phyloP scores from a whole-genome alignment of 2,888 invertebrate species.

The Trichopoda pennipes region DNA sequence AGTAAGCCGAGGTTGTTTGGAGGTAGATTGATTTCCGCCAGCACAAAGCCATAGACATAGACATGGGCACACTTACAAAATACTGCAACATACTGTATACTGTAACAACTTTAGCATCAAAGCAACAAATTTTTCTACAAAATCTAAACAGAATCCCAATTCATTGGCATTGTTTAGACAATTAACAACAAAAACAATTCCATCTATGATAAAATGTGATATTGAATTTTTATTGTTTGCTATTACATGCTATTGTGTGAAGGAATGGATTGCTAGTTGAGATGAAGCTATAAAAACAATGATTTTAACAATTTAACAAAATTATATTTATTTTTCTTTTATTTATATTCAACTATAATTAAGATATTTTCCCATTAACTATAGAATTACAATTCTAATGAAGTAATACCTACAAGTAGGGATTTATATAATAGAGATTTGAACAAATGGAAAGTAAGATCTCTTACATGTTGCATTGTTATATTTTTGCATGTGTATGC shows the following conservation, averaged over 20 bases:
- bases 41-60: slow-evolving; percentile 32
- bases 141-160: slow-evolving; percentile 66
- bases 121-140: slow-evolving; percentile 64
- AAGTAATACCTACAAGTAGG: slow-evolving; percentile 15
- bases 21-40: slow-evolving; percentile 65
- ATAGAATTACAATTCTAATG: slow-evolving; percentile 29
- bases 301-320: slow-evolving; percentile 60
- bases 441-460: slow-evolving; percentile 48
- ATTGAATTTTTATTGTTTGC: slow-evolving; percentile 23
- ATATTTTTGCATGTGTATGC: too few relatives aligned
- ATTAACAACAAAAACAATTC: slow-evolving; percentile 67
- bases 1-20: slow-evolving; percentile 39
- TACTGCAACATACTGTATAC: slow-evolving; percentile 11
- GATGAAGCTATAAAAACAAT: slow-evolving; percentile 63
- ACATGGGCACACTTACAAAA: too few relatives aligned
- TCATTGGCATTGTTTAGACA: slow-evolving; percentile 67
- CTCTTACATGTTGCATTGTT: slow-evolving; percentile 10
- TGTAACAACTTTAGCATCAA: slow-evolving; percentile 40
- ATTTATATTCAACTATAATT: neutral
- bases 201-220: slow-evolving; percentile 62
- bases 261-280: slow-evolving; percentile 5
- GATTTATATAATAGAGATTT: too few relatives aligned
- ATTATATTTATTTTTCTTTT: slow-evolving; percentile 35
- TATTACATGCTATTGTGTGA: slow-evolving; percentile 13
- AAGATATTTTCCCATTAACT: slow-evolving; percentile 28